phyloP scores from a whole-genome alignment of 2,113 vertebrate genomes.

The Dipodomys spectabilis region DNA sequence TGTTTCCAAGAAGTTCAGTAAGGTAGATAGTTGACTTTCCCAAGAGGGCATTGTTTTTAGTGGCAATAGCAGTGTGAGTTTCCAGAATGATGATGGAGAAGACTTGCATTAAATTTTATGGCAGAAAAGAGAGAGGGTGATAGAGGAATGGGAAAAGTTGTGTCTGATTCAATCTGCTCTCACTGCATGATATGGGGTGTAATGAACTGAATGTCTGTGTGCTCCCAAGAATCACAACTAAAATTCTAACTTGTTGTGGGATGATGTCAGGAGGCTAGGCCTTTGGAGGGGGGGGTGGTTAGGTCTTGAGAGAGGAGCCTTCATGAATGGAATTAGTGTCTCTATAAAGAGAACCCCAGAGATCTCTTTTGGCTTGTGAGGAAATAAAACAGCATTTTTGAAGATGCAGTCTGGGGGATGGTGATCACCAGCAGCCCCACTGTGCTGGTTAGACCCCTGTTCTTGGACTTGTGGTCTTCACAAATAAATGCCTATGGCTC shows the following conservation, averaged over 20 bases:
- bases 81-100: background rate
- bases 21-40: background rate
- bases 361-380: background rate
- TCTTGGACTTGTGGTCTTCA: background rate
- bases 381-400: background rate
- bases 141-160: background rate
- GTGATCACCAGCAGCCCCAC: background rate
- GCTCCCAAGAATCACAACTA: background rate
- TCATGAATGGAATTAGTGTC: background rate
- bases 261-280: background rate
- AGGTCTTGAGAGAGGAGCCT: background rate
- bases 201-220: background rate
- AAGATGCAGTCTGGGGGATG: background rate
- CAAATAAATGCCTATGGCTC: background rate
- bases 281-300: background rate
- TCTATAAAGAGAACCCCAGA: background rate
- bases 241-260: background rate
- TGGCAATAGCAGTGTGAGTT: background rate
- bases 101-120: background rate
- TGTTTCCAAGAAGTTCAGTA: background rate
- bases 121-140: background rate
- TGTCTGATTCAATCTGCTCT: background rate
- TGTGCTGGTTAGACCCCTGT: no score
- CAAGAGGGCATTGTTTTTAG: background rate
- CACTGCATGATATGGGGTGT: background rate